These are phyloP conservation scores for Morone chrysops DNA, from an alignment of 2,113 vertebrate genomes.

Conservation along the genomic window DNA sequence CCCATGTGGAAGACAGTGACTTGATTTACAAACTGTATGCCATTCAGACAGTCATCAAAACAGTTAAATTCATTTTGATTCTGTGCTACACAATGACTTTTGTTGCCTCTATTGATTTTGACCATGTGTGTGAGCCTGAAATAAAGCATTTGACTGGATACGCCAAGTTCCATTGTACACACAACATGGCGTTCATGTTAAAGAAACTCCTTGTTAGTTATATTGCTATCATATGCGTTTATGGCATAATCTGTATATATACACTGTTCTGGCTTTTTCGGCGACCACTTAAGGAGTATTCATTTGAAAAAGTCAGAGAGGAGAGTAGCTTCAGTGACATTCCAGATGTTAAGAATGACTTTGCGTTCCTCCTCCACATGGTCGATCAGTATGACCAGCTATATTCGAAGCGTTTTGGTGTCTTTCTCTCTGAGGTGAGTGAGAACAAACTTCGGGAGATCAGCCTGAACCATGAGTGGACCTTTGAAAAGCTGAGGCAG, in stretches of 20 bases:
- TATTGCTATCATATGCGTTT: slow-evolving; percentile 96
- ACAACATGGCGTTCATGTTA: slow-evolving; percentile 99
- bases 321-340: slow-evolving; percentile 99
- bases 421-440: slow-evolving; percentile 97
- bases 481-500: slow-evolving; percentile 95
- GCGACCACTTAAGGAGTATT: slow-evolving; percentile 96
- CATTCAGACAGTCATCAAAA: slow-evolving; percentile 96
- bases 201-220: slow-evolving; percentile 97
- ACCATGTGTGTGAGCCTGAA: slow-evolving; percentile 91
- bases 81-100: slow-evolving; percentile 96
- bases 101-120: slow-evolving; percentile 94
- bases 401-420: slow-evolving; percentile 97
- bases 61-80: slow-evolving; percentile 96
- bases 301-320: slow-evolving; percentile 97
- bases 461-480: slow-evolving; percentile 97
- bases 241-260: slow-evolving; percentile 95
- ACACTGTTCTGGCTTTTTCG: slow-evolving; percentile 98
- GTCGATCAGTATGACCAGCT: slow-evolving; percentile 98
- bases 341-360: slow-evolving; percentile 98
- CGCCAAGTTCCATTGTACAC: slow-evolving; percentile 92
- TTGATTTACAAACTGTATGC: slow-evolving; percentile 97
- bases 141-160: slow-evolving; percentile 97
- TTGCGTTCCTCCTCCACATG: slow-evolving; percentile 98
- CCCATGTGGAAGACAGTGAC: slow-evolving; percentile 97
- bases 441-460: slow-evolving; percentile 98